These are phyloP conservation scores for Eristalinus aeneus DNA, from an alignment of 2,888 invertebrate species.

Conservation along the genomic window DNA sequence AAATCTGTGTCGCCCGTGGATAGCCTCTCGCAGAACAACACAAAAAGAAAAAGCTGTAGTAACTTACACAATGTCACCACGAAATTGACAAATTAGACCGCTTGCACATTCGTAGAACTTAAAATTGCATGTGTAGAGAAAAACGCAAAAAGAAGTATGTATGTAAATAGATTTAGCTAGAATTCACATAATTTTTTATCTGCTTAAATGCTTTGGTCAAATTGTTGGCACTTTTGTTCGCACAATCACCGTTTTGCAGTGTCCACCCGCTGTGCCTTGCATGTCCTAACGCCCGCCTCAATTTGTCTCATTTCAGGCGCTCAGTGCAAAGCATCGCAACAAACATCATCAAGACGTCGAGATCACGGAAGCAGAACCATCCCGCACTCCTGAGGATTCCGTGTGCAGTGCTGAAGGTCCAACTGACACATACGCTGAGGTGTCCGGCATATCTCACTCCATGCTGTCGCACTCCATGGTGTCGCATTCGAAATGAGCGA, in stretches of 20 bases:
- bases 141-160: constrained; percentile 3
- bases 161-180: constrained; percentile 22
- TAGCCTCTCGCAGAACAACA: constrained; percentile 12
- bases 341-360: constrained; percentile 84
- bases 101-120: constrained; percentile 45
- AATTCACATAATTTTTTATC: constrained; percentile 3
- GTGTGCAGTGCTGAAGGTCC: constrained; percentile 94
- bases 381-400: constrained; percentile 94
- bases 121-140: constrained; percentile 43
- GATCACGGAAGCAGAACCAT: constrained; percentile 89
- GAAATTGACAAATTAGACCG: neutral
- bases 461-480: constrained; percentile 79
- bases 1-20: neutral
- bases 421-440: constrained; percentile 82
- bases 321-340: constrained; percentile 87
- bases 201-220: constrained; percentile 57
- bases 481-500: constrained; percentile 75
- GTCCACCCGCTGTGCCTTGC: constrained; percentile 43
- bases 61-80: neutral
- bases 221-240: constrained; percentile 62
- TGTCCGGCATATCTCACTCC: constrained; percentile 80
- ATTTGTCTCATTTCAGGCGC: constrained; percentile 83
- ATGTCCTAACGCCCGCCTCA: constrained; percentile 61
- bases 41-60: neutral
- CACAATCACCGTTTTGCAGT: constrained; percentile 62